phyloP scores from a whole-genome alignment of 2,888 invertebrate species.

The Ennomos fuscantarius region DNA sequence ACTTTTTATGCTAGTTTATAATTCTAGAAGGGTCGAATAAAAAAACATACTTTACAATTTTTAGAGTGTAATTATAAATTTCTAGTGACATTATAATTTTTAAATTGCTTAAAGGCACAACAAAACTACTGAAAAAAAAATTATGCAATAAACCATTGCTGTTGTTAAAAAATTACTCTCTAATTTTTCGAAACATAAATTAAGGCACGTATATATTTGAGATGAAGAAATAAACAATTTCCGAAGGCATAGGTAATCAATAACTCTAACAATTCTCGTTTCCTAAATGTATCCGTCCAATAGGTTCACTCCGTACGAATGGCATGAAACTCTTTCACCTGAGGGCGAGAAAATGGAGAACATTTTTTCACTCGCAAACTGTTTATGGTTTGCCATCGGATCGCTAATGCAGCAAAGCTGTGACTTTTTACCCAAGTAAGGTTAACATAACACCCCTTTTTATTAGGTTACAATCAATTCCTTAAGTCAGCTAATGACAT shows the following conservation, averaged over 20 bases:
- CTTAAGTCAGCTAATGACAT: slow-evolving; percentile 11
- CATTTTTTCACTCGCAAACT: slow-evolving; percentile 96
- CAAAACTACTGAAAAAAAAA: no score
- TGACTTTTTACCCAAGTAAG: slow-evolving; percentile 97
- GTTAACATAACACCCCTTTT: slow-evolving; percentile 52
- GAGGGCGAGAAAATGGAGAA: slow-evolving; percentile 95
- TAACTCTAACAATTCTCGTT: slow-evolving; percentile 35
- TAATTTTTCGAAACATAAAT: neutral
- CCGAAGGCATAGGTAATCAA: slow-evolving; percentile 9
- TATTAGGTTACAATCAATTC: slow-evolving; percentile 17
- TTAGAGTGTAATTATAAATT: no score
- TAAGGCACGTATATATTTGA: neutral
- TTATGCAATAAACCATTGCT: no score
- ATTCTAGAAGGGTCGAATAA: no score
- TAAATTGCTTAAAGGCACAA: no score
- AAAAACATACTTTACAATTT: no score
- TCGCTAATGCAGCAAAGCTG: slow-evolving; percentile 98
- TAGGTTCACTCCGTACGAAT: slow-evolving; percentile 98
- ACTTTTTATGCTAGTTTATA: no score
- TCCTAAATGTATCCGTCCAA: slow-evolving; percentile 54
- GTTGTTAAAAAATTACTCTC: no score
- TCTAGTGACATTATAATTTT: no score
- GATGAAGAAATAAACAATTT: slow-evolving; percentile 9
- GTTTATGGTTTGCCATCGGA: slow-evolving; percentile 98
- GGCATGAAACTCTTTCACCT: slow-evolving; percentile 95